Base-by-base conservation (phyloP, 2,797 vertebrate genomes). In the Cyprinodon diabolis region DNA sequence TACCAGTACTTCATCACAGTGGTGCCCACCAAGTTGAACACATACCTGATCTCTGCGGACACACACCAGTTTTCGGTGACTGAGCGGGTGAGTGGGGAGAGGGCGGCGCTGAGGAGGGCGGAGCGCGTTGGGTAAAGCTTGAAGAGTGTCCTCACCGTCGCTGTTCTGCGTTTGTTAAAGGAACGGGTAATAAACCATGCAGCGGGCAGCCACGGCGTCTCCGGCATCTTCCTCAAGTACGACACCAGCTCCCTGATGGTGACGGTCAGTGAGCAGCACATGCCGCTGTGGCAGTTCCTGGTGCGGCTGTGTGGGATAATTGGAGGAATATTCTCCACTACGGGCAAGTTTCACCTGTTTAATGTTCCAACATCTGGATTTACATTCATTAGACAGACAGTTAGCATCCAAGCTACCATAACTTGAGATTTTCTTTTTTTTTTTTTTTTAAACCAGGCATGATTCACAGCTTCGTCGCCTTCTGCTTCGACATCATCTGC, bases 1-100 rank as follows among this genome's bases (percentile, higher is more conserved):
- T 99, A 98, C 88, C 97, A 99, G 58, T 99, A 99, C 92, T 99
- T 99, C 87, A 97, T 99, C 90, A 99, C 97, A 76, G 96, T 99
- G 87, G 98, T 99, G 77, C 98, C 98, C 87, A 99, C 98, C 86
- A 98, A 95, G 87, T 94, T 99, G 63, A 94, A 97, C 80, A 99
- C 98, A 0, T 94, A 96, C 54, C 96, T 96, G 93, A 95, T 98
- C 84, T 86, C 92, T 0, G 91, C 94, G 43, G 94, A 95, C 79
- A 95, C 94, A 0, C 95, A 95, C 85, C 94, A 95, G 90, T 95
- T 91, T 71, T 94, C 95, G 0, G 94, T 95, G 72, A 95, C 94
- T 0, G 95, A 95, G 79, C 88, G 94, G 83, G 94, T 95, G 82
- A 91, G 93, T 86, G 10, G 30, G n/a, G 3, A 65, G n/a, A 12